Evolutionary conservation across 2,888 invertebrate genomes (phyloP), one percentile per base, ranked within the genome.

Genomic region (Lampropteryx suffumata): DNA sequence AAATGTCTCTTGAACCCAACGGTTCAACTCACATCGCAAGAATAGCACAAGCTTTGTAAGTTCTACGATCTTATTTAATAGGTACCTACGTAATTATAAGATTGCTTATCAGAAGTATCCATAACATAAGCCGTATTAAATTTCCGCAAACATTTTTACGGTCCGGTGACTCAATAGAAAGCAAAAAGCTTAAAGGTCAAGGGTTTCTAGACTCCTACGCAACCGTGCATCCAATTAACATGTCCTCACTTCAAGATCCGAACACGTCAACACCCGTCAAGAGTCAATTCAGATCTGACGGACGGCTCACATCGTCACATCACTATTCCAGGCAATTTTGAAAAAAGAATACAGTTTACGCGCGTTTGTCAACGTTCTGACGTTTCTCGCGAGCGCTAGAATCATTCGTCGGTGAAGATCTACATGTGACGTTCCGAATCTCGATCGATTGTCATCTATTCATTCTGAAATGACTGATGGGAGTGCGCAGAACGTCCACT

Each of bases 401-500:
- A 82, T 86, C 87, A 84, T 75, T 86, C 84, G 77, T 67, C 86
- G 68, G n/a, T 73, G 51, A 62, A 59, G 52, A 57, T 45, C 52
- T 68, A 80, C 80, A 75, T 83, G 76, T 76, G 73, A 79, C 86
- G 79, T 82, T 82, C 67, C 72, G 73, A 69, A 73, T 76, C 79
- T 76, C 69, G 68, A 77, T 76, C 74, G 74, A 79, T 79, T 85
- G 86, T 84, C 84, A 80, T 76, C 77, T 77, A 76, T 69, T 73
- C 81, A 77, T 78, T 78, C 78, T 70, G 70, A 76, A 81, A 84
- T 85, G 88, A 84, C 82, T 76, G 80, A 84, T 84, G 84, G 76
- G 75, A 68, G 73, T 69, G 73, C 69, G 69, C 67, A 68, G 68
- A 62, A 61, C 68, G 64, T 61, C 72, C 59, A 71, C 73, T 78